These are phyloP conservation scores for Acropora yongei DNA, from an alignment of 64 coral and sea anemone species.

Conservation along the genomic window DNA sequence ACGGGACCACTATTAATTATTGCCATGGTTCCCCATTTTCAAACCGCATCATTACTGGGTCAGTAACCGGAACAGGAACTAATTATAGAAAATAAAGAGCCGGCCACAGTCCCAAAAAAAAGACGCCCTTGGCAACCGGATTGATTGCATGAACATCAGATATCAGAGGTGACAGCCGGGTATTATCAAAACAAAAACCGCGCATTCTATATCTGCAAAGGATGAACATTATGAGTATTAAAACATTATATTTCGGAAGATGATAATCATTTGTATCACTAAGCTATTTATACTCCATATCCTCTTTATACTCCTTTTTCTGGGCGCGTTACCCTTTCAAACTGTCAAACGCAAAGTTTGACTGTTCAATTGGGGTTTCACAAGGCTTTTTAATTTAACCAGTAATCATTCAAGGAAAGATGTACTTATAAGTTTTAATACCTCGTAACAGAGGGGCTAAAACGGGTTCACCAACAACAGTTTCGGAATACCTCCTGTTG, in stretches of 20 bases:
- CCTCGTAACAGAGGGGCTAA: too few species aligned
- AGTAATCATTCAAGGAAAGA: background rate
- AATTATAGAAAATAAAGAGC: too few species aligned
- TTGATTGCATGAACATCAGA: background rate
- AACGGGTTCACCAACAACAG: too few species aligned
- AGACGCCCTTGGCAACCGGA: background rate
- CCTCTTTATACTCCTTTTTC: background rate
- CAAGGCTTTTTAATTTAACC: background rate
- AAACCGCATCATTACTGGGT: background rate
- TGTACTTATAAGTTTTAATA: too few species aligned
- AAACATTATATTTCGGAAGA: background rate
- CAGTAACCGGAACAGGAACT: too few species aligned
- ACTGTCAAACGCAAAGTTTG: background rate
- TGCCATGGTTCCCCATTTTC: background rate
- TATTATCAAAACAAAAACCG: background rate
- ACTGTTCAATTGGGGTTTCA: background rate
- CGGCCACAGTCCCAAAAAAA: too few species aligned
- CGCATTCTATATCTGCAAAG: background rate
- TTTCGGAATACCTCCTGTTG: background rate
- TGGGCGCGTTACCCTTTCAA: background rate
- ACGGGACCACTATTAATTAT: too few species aligned
- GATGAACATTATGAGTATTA: background rate
- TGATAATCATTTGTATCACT: background rate
- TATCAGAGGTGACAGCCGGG: background rate
- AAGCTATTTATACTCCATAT: slow-evolving; percentile 20